Base-by-base conservation (phyloP, 2,797 vertebrate genomes). In the Sarcophilus harrisii region DNA sequence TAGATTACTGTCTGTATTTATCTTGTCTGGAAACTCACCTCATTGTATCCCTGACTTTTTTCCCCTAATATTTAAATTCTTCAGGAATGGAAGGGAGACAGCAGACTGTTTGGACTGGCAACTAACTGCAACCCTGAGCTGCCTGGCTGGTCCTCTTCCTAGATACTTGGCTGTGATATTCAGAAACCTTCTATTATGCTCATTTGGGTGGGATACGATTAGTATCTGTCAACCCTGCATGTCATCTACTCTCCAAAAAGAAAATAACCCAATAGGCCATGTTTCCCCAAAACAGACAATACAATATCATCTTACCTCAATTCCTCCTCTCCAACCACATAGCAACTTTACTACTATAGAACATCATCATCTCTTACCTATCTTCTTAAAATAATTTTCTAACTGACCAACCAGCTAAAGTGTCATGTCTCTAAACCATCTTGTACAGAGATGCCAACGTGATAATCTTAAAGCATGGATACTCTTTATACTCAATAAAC, bases 1-100 rank as follows among this genome's bases (percentile, higher is more conserved):
- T 98, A 91, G 96, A 57, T 98, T 98, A 98, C 98, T 92, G 59
- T 95, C 98, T 97, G 94, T 98, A 98, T 99, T 99, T 98, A 98
- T 98, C 98, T 99, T 98, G 98, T 98, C 98, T 98, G 97, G 97
- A 98, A 98, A 98, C 97, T 92, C 92, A 96, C 95, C 96, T 98
- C 93, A 5, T 97, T 97, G 97, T 95, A 93, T 97, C 95, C 97
- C 95, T 97, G 89, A 93, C 94, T 95, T 96, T 97, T 66, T 73
- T 73, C 8, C 14, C 95, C 98, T 96, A 97, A 97, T 96, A 96
- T 94, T 98, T 97, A 60, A 94, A 97, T 97, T 96, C 97, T 98
- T 95, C 96, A 97, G 97, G 97, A 98, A 98, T 91, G 97, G 91
- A 97, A 97, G 96, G 90, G 97, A 57, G 97, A 95, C 62, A 94